Conservation (phyloP, 2,797 vertebrate genomes). For the Premnoplex brunnescens region DNA sequence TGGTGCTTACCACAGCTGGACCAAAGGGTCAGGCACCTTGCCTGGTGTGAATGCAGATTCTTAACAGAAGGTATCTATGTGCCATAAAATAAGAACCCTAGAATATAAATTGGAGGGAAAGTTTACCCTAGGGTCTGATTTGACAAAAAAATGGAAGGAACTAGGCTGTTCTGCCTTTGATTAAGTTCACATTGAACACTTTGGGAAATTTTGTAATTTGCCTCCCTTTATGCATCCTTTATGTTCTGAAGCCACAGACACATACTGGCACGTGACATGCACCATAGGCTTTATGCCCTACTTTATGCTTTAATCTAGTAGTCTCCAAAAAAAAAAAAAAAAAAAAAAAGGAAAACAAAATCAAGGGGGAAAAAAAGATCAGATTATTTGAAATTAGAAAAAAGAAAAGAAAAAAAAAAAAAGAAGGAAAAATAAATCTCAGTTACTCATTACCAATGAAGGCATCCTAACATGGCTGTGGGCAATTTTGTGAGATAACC, state of each 20-base stretch:
- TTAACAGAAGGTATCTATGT: not conserved
- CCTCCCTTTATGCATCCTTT: not conserved
- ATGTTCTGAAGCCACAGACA: not conserved
- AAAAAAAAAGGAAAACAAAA: not conserved
- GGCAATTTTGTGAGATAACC: not conserved
- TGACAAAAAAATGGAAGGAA: not conserved
- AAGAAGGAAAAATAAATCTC: not conserved
- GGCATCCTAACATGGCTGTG: not conserved
- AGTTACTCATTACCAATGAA: not conserved
- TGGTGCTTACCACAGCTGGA: not conserved
- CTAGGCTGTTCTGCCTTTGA: not conserved
- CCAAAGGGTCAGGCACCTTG: not conserved
- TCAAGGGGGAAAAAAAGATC: accelerated
- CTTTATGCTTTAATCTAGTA: not conserved
- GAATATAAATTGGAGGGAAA: not conserved
- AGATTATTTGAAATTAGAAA: not conserved
- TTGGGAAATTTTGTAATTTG: not conserved
- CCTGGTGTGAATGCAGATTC: not conserved
- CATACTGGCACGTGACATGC: not conserved
- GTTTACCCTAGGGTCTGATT: not conserved
- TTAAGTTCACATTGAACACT: not conserved
- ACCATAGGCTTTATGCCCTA: not conserved
- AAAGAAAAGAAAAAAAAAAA: no score
- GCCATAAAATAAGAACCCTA: not conserved
- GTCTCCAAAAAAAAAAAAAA: no score